Evolutionary conservation across 2,113 vertebrate species (phyloP), one percentile per base, ranked within the genome.

Genomic region (Suncus etruscus): DNA sequence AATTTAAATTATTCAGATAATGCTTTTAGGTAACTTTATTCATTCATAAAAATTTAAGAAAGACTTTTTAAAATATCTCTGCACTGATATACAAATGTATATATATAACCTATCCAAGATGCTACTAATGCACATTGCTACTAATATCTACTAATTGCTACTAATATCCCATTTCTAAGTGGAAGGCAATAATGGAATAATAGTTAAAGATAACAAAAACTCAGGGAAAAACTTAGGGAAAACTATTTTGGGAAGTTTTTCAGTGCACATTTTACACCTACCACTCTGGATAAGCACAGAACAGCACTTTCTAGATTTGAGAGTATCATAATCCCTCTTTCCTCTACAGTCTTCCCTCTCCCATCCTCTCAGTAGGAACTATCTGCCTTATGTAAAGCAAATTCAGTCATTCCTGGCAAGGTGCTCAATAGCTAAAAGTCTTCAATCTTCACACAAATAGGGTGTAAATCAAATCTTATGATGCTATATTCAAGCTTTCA

Each of bases 401-500:
- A 94, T 91, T 89, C 75, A 80, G 50, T 91, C 74, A 76, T 89
- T 95, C 63, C 86, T 92, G 75, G 82, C 47, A 93, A 91, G 83
- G 82, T 95, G 70, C 65, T 94, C 87, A 93, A 39, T n/a, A 96
- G 80, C 45, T 78, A 48, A 93, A 78, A 96, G 90, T 81, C 81
- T 94, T 96, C 95, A 95, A 96, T 88, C 86, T 95, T 92, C 94
- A 91, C 93, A 94, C 91, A 96, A 97, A 86, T 87, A 90, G 79
- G 94, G 96, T 91, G 93, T 74, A 96, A 87, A 96, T 94, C 91
- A 88, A 54, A 95, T 94, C 93, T 93, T 94, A 91, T 48, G 63
- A 66, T 29, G 90, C 86, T 72, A 92, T 94, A 96, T 70, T 95
- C 85, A 72, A 83, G 95, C 94, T 92, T 94, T 91, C 92, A 90